These are phyloP conservation scores for Sinosuthora webbiana DNA, from an alignment of 2,113 vertebrate genomes.

Conservation along the genomic window DNA sequence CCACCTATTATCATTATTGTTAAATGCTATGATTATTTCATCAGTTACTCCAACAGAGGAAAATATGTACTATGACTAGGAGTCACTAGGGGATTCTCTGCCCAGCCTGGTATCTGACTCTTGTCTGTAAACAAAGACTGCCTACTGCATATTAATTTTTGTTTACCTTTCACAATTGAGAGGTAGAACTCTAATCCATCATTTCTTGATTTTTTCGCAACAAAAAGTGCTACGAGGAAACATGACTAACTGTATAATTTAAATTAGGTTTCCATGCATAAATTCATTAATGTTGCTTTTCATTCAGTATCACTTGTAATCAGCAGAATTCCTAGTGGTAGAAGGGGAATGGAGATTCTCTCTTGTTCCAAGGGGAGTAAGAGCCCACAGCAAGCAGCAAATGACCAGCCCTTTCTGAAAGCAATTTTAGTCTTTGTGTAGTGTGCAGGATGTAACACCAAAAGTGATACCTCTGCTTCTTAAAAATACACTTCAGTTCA, in stretches of 20 bases:
- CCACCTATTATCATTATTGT: background rate
- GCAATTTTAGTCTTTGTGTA: background rate
- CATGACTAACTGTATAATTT: background rate
- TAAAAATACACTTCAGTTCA: background rate
- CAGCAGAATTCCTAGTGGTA: background rate
- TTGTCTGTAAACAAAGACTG: background rate
- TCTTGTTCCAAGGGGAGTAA: background rate
- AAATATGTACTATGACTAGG: background rate
- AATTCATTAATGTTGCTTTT: background rate
- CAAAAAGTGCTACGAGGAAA: background rate
- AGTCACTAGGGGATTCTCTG: background rate
- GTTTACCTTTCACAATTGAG: background rate
- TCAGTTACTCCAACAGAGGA: background rate
- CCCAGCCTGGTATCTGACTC: background rate
- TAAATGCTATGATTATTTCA: slow-evolving; percentile 13
- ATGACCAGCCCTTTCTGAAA: background rate
- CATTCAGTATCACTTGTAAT: background rate
- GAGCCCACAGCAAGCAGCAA: background rate
- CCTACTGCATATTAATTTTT: background rate
- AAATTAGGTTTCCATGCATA: background rate
- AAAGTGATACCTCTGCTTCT: background rate
- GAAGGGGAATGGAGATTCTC: background rate
- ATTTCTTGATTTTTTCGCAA: background rate
- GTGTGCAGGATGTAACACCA: background rate
- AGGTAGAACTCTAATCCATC: background rate